Percentiles rank a stretch among this genome's conserved stretches.
Conservation (phyloP, 2,113 vertebrate species). For the Dicaeum eximium region DNA sequence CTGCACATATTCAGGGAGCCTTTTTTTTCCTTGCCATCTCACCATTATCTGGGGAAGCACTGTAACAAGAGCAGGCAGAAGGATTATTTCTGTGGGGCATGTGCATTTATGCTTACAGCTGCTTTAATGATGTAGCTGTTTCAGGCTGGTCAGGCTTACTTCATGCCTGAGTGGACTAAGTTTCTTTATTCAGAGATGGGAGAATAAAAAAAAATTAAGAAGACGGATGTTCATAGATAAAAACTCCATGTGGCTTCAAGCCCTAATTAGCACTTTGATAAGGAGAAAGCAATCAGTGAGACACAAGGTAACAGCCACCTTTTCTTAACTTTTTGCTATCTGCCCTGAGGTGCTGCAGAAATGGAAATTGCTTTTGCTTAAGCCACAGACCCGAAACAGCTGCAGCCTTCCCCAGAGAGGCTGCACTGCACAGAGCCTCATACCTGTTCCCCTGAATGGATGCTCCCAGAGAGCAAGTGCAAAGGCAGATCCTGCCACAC, state of each 20-base stretch:
- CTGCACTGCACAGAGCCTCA: accelerated
- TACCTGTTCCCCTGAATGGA: not conserved
- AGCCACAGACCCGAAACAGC: not conserved
- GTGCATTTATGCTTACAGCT: not conserved
- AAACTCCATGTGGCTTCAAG: not conserved
- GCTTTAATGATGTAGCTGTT: not conserved
- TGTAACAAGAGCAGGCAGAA: not conserved
- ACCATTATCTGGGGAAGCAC: not conserved
- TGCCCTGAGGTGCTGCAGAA: not conserved
- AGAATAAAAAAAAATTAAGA: not conserved
- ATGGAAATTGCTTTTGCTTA: not conserved
- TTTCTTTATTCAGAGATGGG: not conserved
- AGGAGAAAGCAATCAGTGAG: not conserved
- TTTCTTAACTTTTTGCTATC: not conserved
- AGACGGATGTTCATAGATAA: not conserved
- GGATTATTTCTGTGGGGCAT: not conserved
- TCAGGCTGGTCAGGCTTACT: not conserved
- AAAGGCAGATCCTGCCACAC: not conserved
- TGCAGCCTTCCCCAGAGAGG: not conserved
- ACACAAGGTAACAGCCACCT: not conserved
- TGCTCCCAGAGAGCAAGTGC: not conserved
- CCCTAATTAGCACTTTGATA: not conserved
- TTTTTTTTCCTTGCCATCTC: not conserved
- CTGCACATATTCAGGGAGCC: not conserved
- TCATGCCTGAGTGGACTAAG: not conserved